phyloP scores from a whole-genome alignment of 2,113 vertebrate genomes.

The Thermophis baileyi region DNA sequence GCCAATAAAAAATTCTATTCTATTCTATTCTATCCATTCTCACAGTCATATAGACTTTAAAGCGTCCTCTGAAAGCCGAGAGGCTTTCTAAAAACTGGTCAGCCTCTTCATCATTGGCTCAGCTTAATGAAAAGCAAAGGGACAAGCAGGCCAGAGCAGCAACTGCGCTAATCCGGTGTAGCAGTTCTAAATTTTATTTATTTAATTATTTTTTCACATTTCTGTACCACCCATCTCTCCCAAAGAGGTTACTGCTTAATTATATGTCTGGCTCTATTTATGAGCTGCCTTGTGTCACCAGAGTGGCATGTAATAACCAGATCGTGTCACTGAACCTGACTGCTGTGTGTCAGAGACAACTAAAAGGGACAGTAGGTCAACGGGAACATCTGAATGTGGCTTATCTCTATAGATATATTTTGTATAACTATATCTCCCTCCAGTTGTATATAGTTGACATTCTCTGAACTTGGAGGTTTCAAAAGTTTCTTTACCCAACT shows the following conservation, averaged over 20 bases:
- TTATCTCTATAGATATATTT: background rate
- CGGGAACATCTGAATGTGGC: background rate
- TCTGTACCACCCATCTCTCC: no score
- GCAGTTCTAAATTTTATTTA: slow-evolving; percentile 5
- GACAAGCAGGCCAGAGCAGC: slow-evolving; percentile 1
- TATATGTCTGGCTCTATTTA: background rate
- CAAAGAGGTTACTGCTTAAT: background rate
- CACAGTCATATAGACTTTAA: background rate
- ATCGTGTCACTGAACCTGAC: background rate
- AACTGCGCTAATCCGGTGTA: background rate
- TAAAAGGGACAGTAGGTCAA: background rate
- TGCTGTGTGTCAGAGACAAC: background rate
- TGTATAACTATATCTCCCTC: background rate
- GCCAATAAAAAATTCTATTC: no score
- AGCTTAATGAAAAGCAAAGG: slow-evolving; percentile 11
- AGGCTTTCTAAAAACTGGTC: background rate
- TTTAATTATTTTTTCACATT: no score
- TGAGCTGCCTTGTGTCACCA: background rate
- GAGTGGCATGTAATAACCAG: slow-evolving; percentile 10
- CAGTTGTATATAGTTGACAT: background rate
- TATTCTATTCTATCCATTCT: no score
- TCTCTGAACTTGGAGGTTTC: background rate
- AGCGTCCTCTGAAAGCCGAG: background rate
- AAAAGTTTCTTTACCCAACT: background rate
- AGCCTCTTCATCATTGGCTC: rapidly evolving